Evolutionary conservation across 2,113 vertebrate genomes (phyloP).

Genomic region (Podarcis raffonei): DNA sequence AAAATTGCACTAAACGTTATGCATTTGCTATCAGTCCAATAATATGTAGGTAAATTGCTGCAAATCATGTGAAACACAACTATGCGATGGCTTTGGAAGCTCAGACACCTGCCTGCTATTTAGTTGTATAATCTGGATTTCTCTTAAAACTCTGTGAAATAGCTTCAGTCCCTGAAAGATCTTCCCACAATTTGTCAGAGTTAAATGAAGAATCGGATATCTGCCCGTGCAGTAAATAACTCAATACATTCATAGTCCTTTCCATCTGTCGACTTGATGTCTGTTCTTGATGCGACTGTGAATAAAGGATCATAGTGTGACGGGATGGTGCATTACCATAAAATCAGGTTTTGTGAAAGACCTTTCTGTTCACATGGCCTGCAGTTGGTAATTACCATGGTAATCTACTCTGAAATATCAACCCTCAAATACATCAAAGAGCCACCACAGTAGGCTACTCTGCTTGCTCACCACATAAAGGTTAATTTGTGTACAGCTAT

Average conservation of each 20-base stretch:
- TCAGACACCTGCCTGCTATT: not conserved
- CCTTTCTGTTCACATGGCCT: slow-evolving; percentile 27
- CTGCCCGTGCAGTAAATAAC: not conserved
- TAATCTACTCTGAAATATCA: slow-evolving; percentile 52
- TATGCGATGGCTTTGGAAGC: not conserved
- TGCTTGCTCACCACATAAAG: slow-evolving; percentile 20
- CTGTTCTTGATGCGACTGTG: slow-evolving; percentile 16
- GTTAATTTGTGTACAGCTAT: slow-evolving; percentile 33
- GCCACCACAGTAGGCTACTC: slow-evolving; percentile 3
- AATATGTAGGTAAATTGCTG: not conserved
- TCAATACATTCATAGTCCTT: not conserved
- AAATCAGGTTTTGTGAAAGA: slow-evolving; percentile 38
- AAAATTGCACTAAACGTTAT: not conserved
- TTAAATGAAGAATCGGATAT: not conserved
- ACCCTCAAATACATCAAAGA: slow-evolving; percentile 43
- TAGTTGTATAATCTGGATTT: slow-evolving; percentile 1
- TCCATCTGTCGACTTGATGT: slow-evolving; percentile 4
- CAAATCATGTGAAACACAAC: not conserved
- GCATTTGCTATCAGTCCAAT: not conserved
- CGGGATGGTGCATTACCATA: slow-evolving; percentile 31
- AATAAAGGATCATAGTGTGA: slow-evolving; percentile 17
- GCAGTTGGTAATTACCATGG: slow-evolving; percentile 41
- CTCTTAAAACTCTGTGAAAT: not conserved
- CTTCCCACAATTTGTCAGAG: not conserved
- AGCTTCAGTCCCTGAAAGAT: not conserved